These are phyloP conservation scores for Adrianichthys oophorus DNA, from an alignment of 2,797 vertebrate genomes.

Conservation along the genomic window DNA sequence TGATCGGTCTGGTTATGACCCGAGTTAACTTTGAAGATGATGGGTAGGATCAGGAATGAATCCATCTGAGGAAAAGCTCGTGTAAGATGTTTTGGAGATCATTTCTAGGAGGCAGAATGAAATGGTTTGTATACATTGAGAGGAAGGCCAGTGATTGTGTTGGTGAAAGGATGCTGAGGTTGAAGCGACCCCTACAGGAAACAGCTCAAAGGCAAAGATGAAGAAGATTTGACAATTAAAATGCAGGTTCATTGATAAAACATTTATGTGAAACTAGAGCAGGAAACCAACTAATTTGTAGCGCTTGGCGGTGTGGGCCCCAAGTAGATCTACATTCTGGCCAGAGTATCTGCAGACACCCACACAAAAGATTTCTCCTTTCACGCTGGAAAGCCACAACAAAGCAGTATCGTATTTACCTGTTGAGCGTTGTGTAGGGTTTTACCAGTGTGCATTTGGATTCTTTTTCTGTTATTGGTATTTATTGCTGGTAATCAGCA, in stretches of 20 bases:
- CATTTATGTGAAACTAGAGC: constrained; percentile 63
- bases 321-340: constrained; percentile 42
- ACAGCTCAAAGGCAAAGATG: too few species aligned
- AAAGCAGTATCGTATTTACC: constrained; percentile 53
- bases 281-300: constrained; percentile 70
- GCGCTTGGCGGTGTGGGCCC: constrained; percentile 40
- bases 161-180: too few species aligned
- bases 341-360: constrained; percentile 69
- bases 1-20: too few species aligned
- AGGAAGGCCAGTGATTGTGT: too few species aligned
- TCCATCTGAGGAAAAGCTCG: too few species aligned
- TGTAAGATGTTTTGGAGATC: too few species aligned
- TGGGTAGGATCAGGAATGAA: too few species aligned
- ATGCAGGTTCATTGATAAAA: constrained; percentile 61
- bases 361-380: constrained; percentile 46
- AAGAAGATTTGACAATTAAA: too few species aligned
- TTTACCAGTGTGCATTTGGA: constrained; percentile 13
- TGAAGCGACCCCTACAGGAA: too few species aligned
- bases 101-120: too few species aligned
- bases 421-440: constrained; percentile 25
- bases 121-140: too few species aligned
- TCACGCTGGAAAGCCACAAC: constrained; percentile 62
- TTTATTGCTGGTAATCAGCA: constrained; percentile 14
- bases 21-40: too few species aligned
- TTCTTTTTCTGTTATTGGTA: constrained; percentile 1